Evolutionary conservation across 2,113 vertebrate species (phyloP).

Genomic region (Lasiurus cinereus): DNA sequence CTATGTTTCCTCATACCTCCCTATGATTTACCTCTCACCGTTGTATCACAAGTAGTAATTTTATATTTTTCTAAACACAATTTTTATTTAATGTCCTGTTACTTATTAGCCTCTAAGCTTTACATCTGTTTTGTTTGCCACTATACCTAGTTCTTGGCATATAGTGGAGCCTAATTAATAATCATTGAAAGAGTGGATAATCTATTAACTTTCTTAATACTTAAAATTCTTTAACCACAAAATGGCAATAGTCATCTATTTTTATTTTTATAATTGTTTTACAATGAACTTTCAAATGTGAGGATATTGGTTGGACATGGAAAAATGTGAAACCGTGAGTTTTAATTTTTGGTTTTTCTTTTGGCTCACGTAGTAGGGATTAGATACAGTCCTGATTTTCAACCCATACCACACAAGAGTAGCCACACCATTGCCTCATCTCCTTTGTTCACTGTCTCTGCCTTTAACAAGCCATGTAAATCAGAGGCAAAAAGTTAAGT

Average conservation of each 20-base stretch:
- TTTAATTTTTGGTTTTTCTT: constrained; percentile 33
- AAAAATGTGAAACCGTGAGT: constrained; percentile 77
- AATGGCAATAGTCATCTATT: not conserved
- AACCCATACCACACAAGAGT: not conserved
- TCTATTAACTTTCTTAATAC: not conserved
- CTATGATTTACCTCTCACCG: not conserved
- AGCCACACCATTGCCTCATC: rapidly evolving
- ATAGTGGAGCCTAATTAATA: not conserved
- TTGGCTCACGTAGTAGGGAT: not conserved
- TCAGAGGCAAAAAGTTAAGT: not conserved
- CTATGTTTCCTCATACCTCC: not conserved
- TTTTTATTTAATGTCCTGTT: not conserved
- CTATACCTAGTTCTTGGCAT: not conserved
- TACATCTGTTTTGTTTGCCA: not conserved
- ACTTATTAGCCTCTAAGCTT: not conserved
- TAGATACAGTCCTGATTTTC: not conserved
- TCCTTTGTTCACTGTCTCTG: not conserved
- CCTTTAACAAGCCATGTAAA: not conserved
- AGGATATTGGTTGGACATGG: constrained; percentile 51
- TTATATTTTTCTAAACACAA: not conserved
- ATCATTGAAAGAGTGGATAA: not conserved
- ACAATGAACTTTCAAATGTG: constrained; percentile 13
- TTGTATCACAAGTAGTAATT: not conserved
- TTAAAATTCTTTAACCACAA: not conserved
- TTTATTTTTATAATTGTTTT: not conserved